Conservation (phyloP, 2,797 vertebrate species). For the Artibeus jamaicensis region DNA sequence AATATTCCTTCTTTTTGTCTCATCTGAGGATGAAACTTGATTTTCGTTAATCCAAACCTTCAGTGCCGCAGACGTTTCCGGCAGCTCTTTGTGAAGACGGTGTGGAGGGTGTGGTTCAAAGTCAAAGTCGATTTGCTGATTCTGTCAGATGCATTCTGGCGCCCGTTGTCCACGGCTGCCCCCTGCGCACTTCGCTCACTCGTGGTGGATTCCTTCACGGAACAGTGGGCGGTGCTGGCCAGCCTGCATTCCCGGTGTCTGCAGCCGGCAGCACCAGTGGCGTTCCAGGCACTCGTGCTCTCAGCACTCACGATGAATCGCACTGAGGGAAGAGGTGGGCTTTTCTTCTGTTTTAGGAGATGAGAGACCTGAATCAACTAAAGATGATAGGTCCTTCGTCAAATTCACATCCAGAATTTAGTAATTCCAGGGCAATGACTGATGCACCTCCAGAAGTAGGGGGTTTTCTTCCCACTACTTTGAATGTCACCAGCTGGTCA, state of each 20-base stretch:
- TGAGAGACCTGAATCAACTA: constrained; percentile 96
- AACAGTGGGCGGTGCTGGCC: constrained; percentile 92
- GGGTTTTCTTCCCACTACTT: neutral
- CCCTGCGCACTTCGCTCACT: constrained; percentile 97
- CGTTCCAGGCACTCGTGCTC: constrained; percentile 92
- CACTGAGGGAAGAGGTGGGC: constrained; percentile 90
- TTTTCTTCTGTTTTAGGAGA: constrained; percentile 93
- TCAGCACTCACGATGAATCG: constrained; percentile 87
- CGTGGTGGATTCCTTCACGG: constrained; percentile 93
- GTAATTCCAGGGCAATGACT: constrained; percentile 88
- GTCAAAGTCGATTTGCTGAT: constrained; percentile 98
- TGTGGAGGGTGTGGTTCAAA: constrained; percentile 97
- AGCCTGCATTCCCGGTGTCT: constrained; percentile 95
- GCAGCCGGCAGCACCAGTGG: constrained; percentile 93
- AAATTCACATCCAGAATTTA: constrained; percentile 95
- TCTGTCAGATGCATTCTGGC: constrained; percentile 98
- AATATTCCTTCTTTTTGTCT: constrained; percentile 81
- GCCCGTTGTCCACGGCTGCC: constrained; percentile 97
- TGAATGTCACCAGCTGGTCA: too few relatives aligned
- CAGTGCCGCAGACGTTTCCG: constrained; percentile 98
- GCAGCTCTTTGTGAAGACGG: constrained; percentile 98
- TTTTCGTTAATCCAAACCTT: constrained; percentile 89
- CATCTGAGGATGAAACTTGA: constrained; percentile 74
- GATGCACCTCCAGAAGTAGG: constrained; percentile 86
- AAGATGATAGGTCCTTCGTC: constrained; percentile 93